Evolutionary conservation across 2,888 invertebrate species (phyloP), one percentile per base, ranked within the genome.

Genomic region (Ariolimax columbianus): DNA sequence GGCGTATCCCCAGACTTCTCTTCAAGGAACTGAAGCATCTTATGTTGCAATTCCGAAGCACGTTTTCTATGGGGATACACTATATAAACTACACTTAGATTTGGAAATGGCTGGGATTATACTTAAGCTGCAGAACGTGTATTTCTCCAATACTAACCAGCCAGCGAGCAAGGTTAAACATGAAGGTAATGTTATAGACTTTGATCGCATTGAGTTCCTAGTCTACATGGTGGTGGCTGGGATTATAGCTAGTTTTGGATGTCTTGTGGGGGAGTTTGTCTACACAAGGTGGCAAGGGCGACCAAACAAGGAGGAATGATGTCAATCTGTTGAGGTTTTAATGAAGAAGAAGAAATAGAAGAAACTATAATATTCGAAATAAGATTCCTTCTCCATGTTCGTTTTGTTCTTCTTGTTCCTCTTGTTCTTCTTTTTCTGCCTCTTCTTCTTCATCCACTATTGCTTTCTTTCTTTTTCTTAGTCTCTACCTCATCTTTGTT

Each of bases 101-200:
- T 30, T 78, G n/a, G 78, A 78, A 38, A 47, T 40, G 78, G n/a
- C 78, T 30, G 78, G 78, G 2, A 63, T 78, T 78, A 40, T 78
- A 30, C 11, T 40, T 0, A 78, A 63, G 6, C 33, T 78, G 17
- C 38, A 38, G 63, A 78, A 40, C n/a, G 1, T n/a, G 1, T 78
- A 38, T 47, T 66, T 78, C 26, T 78, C 78, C 26, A 26, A 38
- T 19, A 51, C 30, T 19, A 51, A 51, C 23, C 33, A 47, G n/a
- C 26, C 1, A 33, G 17, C 0, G 7, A 59, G 43, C 9, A n/a
- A n/a, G 11, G 11, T 6, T 14, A 78, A 63, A 30, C 78, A 78
- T n/a, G 63, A 78, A 6, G 75, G 75, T 6, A 30, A 63, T 63
- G 66, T 59, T 11, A 63, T 78, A 1, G 30, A 40, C 23, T 78